Evolutionary conservation across 1,140 invertebrate genomes (phyloP), one percentile per base, ranked within the genome.

Genomic region (Zaprionus lachaisei): DNA sequence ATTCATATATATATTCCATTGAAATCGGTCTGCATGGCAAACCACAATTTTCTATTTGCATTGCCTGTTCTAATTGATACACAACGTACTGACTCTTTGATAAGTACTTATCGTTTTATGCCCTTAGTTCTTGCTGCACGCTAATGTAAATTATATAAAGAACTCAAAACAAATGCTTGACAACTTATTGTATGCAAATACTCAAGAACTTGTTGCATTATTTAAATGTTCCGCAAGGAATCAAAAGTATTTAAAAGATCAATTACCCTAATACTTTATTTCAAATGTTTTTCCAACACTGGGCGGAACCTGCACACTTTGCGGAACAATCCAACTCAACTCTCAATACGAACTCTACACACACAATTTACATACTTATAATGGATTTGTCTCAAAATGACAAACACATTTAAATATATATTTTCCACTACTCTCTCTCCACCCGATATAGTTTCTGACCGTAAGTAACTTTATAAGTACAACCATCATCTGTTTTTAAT

Each of bases 391-490:
- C 67, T 51, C 38, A 72, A 62, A 72, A 65, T 17, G 51, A 65
- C 56, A 65, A 55, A 64, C 20, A 57, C 28, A 58, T 79, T 58
- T 57, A 49, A 61, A 69, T 60, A 54, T 60, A 54, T 12, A 11
- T 71, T 67, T 57, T 60, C 77, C 54, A 58, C 34, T 58, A 67
- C 41, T 64, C 38, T 69, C 38, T 69, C 76, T 67, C 64, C 62
- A 55, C 65, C 58, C 72, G 68, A 83, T 76, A 83, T 87, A 87
- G 83, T 87, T 87, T 70, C 68, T 87, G 80, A 87, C 80, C 80
- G 83, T 87, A 87, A 87, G 83, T 87, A 87, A 85, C n/a, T 70
- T 22, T 47, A 34, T 51, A 34, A 24, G 76, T 66, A 55, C 63
- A 65, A 72, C 66, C 64, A 69, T 60, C 47, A 76, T 58, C 62